Percentiles rank a stretch among this genome's conserved stretches.
These are phyloP conservation scores for Ceratina calcarata DNA, from an alignment of 1,140 invertebrate species.

Conservation along the genomic window DNA sequence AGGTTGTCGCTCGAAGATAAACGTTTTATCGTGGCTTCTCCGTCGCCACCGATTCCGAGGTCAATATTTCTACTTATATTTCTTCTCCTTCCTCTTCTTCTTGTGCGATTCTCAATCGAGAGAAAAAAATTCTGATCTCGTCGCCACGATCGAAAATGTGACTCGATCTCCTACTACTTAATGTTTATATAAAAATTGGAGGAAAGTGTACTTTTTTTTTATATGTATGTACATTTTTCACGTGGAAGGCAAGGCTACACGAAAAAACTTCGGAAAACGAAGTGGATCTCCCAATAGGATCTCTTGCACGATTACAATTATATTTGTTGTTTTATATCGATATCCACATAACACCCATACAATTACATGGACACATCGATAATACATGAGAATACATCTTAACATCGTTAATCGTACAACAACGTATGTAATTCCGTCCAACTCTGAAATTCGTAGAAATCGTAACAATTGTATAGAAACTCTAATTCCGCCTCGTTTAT, in stretches of 20 bases:
- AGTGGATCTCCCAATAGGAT: background rate
- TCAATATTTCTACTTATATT: background rate
- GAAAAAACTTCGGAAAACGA: slow-evolving; percentile 9
- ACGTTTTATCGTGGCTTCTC: background rate
- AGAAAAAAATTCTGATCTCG: background rate
- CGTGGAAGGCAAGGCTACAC: slow-evolving; percentile 40
- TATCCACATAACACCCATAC: slow-evolving; percentile 29
- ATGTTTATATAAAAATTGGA: slow-evolving; percentile 38
- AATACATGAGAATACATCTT: slow-evolving; percentile 27
- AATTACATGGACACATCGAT: slow-evolving; percentile 39
- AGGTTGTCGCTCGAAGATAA: background rate
- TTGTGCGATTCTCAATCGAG: slow-evolving; percentile 2
- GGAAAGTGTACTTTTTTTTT: slow-evolving; percentile 18
- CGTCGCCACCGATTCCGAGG: background rate
- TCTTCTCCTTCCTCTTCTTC: too few species aligned
- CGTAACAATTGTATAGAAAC: slow-evolving; percentile 41
- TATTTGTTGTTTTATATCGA: background rate
- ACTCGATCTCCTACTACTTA: background rate
- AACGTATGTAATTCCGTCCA: background rate
- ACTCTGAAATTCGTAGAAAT: slow-evolving; percentile 38
- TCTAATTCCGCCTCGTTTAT: slow-evolving; percentile 1
- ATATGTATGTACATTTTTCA: slow-evolving; percentile 23
- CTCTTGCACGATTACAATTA: slow-evolving; percentile 10
- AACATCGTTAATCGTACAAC: slow-evolving; percentile 23
- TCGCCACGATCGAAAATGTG: background rate